phyloP scores from a whole-genome alignment of 2,113 vertebrate species.

The Micromys minutus region DNA sequence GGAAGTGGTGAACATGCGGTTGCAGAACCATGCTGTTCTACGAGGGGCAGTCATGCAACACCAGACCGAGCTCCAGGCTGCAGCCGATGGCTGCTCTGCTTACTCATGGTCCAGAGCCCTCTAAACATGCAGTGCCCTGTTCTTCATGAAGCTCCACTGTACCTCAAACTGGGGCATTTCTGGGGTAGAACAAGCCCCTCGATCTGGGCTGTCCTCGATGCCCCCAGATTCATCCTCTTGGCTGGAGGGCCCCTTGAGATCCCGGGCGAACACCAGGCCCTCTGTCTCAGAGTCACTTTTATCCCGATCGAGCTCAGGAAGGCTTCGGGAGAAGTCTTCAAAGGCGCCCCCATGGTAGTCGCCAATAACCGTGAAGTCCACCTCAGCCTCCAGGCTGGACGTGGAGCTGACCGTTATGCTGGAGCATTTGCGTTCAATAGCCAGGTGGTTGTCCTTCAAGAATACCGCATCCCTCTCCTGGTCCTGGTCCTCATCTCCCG shows the following conservation, averaged over 20 bases:
- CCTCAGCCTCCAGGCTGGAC: constrained; percentile 96
- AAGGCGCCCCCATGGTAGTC: constrained; percentile 91
- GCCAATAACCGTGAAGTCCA: constrained; percentile 94
- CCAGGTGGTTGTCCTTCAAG: constrained; percentile 93
- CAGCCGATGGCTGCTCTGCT: constrained; percentile 73
- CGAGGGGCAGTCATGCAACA: constrained; percentile 81
- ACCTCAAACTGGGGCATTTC: constrained; percentile 87
- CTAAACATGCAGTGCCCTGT: constrained; percentile 39
- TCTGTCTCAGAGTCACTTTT: constrained; percentile 86
- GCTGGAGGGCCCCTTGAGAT: constrained; percentile 76
- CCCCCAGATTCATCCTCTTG: constrained; percentile 81
- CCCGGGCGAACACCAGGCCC: constrained; percentile 81
- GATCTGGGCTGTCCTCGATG: constrained; percentile 78
- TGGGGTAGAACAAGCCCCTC: constrained; percentile 79
- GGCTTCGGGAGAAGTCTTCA: constrained; percentile 92
- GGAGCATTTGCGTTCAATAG: constrained; percentile 97
- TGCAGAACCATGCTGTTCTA: constrained; percentile 79
- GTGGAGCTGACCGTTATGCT: constrained; percentile 98
- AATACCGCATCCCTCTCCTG: constrained; percentile 91
- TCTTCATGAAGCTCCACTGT: constrained; percentile 74
- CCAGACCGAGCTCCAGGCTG: constrained; percentile 49
- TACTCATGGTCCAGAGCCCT: not conserved
- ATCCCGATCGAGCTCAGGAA: constrained; percentile 92
- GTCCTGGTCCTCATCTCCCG: constrained; percentile 91
- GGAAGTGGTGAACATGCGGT: constrained; percentile 66